Evolutionary conservation across 1,140 invertebrate species (phyloP), one percentile per base, ranked within the genome.

Genomic region (Brachionus manjavacas): DNA sequence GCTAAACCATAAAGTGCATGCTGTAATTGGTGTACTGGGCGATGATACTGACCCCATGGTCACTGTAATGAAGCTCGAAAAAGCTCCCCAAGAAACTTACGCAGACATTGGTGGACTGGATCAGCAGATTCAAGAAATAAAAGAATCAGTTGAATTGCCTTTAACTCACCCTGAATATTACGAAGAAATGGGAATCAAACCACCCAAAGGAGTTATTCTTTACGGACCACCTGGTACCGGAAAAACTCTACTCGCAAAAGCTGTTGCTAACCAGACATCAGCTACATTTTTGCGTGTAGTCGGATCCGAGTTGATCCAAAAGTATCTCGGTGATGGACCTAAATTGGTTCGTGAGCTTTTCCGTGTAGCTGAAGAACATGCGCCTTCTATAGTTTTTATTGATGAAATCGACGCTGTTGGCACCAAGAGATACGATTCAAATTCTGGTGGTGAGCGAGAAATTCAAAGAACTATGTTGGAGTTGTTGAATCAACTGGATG

Each of bases 11-110:
- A 99, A 99, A 92, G 95, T 96, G 7, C 97, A 99, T 92, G 96
- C 98, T 85, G 97, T 99, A 49, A 96, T 99, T 60, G 98, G 98
- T 85, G 97, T 99, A 0, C 89, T 99, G 28, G 94, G 95, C 46
- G 98, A 99, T 91, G 98, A 99, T 88, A 98, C 96, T n/a, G 98
- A 99, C 91, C 98, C 98, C 14, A 99, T 99, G 97, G 98, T 99
- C 1, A 99, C 96, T 39, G 98, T 99, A 0, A 99, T 99, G 98
- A 99, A 99, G 90, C 89, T 99, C 46, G 98, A 99, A 88, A 99
- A 99, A 89, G 98, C 98, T 25, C 98, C 98, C 11, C 96, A 99
- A 90, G 98, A 99, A 91, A 99, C 98, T 0, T 99, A 99, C 89
- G 97, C 97, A 16, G 98, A 99, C 91, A 99, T 99, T 90, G 98